phyloP scores from a whole-genome alignment of 2,797 vertebrate genomes.

The Lycodopsis pacificus region DNA sequence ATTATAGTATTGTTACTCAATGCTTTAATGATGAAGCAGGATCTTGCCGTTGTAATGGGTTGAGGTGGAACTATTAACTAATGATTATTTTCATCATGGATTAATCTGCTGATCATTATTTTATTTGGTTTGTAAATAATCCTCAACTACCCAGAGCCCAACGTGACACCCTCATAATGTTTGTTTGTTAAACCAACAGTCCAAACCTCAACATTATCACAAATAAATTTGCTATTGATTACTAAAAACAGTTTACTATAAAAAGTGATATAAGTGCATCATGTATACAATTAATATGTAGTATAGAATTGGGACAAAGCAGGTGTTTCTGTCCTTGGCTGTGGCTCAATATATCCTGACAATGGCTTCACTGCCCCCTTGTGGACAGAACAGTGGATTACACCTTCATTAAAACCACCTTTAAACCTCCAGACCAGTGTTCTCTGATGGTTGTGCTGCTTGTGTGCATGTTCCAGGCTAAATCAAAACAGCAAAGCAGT shows the following conservation, averaged over 20 bases:
- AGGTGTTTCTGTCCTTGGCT: not conserved
- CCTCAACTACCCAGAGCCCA: not conserved
- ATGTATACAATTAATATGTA: too few relatives aligned
- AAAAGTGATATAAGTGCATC: not conserved
- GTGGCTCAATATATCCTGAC: not conserved
- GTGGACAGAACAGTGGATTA: conserved; percentile 3
- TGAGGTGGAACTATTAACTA: not conserved
- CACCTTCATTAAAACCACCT: not conserved
- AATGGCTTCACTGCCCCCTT: conserved; percentile 42
- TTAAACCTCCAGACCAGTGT: not conserved
- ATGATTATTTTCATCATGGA: not conserved
- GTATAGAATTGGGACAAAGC: not conserved
- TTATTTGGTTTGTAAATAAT: not conserved
- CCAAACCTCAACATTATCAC: not conserved
- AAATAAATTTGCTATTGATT: not conserved
- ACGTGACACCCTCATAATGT: not conserved
- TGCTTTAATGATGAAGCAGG: not conserved
- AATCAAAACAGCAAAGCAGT: not conserved
- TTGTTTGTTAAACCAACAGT: not conserved
- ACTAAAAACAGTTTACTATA: not conserved
- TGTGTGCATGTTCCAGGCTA: too few relatives aligned
- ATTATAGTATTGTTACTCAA: not conserved
- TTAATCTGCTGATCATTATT: not conserved
- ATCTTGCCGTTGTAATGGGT: not conserved
- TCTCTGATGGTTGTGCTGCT: not conserved